Percentiles rank a stretch among this genome's conserved stretches.
Evolutionary conservation across 1,140 invertebrate species (phyloP).

Genomic region (Trachymyrmex cornetzi): DNA sequence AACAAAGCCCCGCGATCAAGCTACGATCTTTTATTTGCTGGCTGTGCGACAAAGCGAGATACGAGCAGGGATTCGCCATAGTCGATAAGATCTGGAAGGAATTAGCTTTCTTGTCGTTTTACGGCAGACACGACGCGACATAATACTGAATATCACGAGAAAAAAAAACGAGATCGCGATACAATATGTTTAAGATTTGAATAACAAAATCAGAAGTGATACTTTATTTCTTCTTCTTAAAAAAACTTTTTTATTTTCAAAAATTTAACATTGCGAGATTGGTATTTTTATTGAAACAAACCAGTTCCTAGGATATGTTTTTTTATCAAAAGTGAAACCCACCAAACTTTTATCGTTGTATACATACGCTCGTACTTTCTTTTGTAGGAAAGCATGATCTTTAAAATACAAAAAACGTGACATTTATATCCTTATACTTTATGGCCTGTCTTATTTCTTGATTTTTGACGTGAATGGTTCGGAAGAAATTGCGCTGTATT

Average conservation of each 20-base stretch:
- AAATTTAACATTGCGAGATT: background rate
- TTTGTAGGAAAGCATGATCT: background rate
- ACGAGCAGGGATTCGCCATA: background rate
- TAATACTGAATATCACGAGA: background rate
- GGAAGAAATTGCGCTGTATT: background rate
- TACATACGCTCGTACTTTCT: background rate
- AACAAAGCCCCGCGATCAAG: constrained; percentile 27
- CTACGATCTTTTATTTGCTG: constrained; percentile 31
- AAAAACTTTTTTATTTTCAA: background rate
- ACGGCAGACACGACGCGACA: background rate
- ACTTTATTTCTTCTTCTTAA: background rate
- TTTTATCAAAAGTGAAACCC: background rate
- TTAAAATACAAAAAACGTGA: constrained; percentile 5
- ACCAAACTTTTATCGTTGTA: background rate
- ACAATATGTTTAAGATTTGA: background rate
- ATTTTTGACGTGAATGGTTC: background rate
- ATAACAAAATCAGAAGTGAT: background rate
- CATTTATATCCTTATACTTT: background rate
- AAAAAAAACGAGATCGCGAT: background rate
- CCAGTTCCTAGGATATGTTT: background rate
- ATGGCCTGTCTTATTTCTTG: background rate
- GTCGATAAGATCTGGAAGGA: constrained; percentile 24
- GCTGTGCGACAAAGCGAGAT: background rate
- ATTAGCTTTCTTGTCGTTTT: constrained; percentile 2
- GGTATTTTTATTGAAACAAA: background rate